phyloP scores from a whole-genome alignment of 2,113 vertebrate genomes.

The Dolichotis patagonum region DNA sequence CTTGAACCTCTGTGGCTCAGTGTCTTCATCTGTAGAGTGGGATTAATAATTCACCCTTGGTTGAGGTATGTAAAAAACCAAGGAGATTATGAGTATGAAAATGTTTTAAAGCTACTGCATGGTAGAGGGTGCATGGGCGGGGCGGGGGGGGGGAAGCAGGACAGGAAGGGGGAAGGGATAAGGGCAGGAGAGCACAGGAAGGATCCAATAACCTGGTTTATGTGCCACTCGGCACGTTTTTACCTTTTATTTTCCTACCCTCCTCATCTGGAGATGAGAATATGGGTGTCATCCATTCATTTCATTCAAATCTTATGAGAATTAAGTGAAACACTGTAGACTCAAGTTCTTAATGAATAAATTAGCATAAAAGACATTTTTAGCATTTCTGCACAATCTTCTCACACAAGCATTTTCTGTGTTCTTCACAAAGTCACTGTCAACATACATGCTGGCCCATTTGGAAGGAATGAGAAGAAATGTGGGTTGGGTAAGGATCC shows the following conservation, averaged over 20 bases:
- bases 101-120: not conserved
- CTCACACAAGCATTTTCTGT: not conserved
- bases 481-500: not conserved
- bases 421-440: not conserved
- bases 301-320: not conserved
- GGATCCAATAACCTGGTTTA: too few relatives aligned
- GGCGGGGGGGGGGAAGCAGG: not conserved
- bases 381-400: not conserved
- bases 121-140: not conserved
- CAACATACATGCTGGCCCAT: not conserved
- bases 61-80: not conserved
- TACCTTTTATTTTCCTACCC: not conserved
- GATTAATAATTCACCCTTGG: not conserved
- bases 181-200: not conserved
- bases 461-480: not conserved
- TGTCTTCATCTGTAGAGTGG: conserved; percentile 49
- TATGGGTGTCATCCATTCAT: not conserved
- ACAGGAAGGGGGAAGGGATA: not conserved
- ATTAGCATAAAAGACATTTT: not conserved
- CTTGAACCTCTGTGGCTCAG: not conserved
- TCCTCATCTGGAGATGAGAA: not conserved
- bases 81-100: not conserved
- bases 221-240: not conserved
- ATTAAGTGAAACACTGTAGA: not conserved
- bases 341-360: conserved; percentile 25